Conservation (phyloP, 2,888 invertebrate genomes). For the Rotaria socialis region DNA sequence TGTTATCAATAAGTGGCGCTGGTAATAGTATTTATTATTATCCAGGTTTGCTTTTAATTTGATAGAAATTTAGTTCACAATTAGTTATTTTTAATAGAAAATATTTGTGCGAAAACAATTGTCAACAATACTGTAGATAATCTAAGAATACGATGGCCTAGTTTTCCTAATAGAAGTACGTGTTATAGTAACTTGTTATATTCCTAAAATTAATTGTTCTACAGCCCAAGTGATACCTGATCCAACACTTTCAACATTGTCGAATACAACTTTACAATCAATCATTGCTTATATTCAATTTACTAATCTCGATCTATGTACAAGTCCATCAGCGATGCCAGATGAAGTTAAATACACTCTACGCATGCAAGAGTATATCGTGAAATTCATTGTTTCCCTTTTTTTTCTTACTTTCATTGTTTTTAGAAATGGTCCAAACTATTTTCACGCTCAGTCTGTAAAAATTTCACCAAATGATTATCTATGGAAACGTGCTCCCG, state of each 20-base stretch:
- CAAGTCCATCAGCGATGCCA: not conserved
- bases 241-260: not conserved
- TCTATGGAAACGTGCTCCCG: conserved; percentile 42
- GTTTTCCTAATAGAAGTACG: not conserved
- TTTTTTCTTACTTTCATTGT: no score
- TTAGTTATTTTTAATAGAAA: not conserved
- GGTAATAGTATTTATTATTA: not conserved
- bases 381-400: not conserved
- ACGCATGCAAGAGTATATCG: not conserved
- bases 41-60: not conserved
- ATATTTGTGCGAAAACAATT: not conserved
- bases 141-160: not conserved
- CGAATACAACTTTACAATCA: not conserved
- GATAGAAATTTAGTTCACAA: not conserved
- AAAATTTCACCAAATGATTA: not conserved
- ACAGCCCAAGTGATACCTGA: not conserved
- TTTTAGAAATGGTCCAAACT: not conserved
- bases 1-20: not conserved
- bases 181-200: not conserved
- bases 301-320: conserved; percentile 9
- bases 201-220: not conserved
- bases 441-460: not conserved
- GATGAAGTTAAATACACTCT: not conserved
- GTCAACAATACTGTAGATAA: not conserved
- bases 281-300: not conserved